A percentile compares a stretch with the other conserved stretches of the same genome.
Conservation (phyloP, 2,888 invertebrate species). For the Macrosiphum euphorbiae region DNA sequence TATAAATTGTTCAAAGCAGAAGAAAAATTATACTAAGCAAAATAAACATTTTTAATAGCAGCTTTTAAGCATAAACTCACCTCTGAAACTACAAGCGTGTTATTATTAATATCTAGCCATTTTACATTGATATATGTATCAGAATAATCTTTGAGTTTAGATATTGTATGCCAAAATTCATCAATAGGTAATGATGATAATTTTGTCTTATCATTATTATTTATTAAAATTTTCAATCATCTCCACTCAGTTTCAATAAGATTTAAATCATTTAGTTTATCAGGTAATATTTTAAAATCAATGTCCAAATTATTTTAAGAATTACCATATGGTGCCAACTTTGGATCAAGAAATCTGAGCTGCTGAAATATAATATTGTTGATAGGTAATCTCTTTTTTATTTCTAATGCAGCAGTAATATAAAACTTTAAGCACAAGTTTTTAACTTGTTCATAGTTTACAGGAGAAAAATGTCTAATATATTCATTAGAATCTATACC, state of each 20-base stretch:
- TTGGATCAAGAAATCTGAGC: no score
- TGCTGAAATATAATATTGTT: neutral
- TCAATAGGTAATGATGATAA: neutral
- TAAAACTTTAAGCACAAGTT: neutral
- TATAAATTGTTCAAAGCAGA: neutral
- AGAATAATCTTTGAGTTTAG: no score
- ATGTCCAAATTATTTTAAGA: neutral
- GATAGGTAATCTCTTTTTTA: constrained; percentile 7
- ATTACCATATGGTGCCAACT: no score
- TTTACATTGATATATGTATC: no score
- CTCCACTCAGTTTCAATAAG: no score
- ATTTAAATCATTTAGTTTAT: neutral
- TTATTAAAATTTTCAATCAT: no score
- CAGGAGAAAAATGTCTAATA: neutral
- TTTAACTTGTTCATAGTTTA: neutral
- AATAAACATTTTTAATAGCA: neutral
- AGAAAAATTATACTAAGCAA: no score
- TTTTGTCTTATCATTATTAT: no score
- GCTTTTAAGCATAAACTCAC: neutral
- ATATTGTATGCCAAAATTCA: neutral
- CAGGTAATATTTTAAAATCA: neutral
- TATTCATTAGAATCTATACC: neutral
- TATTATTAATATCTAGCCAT: no score
- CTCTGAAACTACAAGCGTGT: no score
- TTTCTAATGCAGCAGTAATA: neutral